These are phyloP conservation scores for Chaitophorus viminalis DNA, from an alignment of 2,888 invertebrate species.

Conservation along the genomic window DNA sequence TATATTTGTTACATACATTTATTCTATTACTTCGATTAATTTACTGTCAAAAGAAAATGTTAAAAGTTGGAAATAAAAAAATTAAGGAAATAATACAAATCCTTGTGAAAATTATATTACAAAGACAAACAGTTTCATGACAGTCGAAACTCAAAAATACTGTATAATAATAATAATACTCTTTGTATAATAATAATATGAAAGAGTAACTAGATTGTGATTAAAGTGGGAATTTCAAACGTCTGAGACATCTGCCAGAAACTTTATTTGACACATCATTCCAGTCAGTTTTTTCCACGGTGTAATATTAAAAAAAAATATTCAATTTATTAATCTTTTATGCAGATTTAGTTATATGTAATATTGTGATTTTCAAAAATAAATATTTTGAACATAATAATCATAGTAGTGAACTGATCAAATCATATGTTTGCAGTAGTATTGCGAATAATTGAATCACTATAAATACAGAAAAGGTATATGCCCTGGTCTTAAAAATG, in stretches of 20 bases:
- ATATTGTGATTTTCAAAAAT: too few species aligned
- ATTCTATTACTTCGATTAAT: not conserved
- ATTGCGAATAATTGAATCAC: too few species aligned
- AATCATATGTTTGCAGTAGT: too few species aligned
- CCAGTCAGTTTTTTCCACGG: not conserved
- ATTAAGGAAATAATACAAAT: conserved; percentile 24
- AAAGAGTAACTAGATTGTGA: conserved; percentile 2
- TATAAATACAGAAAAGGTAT: too few species aligned
- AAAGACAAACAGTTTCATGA: not conserved
- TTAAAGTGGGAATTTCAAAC: conserved; percentile 34
- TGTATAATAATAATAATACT: not conserved
- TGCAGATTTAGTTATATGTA: too few species aligned
- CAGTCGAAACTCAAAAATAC: conserved; percentile 1
- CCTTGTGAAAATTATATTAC: not conserved
- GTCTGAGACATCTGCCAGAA: conserved; percentile 20
- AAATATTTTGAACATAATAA: too few species aligned
- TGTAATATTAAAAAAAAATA: not conserved
- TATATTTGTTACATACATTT: too few species aligned
- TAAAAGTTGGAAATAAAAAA: not conserved
- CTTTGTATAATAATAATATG: not conserved
- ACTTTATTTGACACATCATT: conserved; percentile 29
- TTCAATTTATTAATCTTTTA: not conserved
- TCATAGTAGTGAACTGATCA: too few species aligned
- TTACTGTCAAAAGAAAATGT: not conserved
- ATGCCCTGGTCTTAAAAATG: too few species aligned